These are phyloP conservation scores for Eupleurogrammus muticus DNA, from an alignment of 2,797 vertebrate genomes.

Conservation along the genomic window DNA sequence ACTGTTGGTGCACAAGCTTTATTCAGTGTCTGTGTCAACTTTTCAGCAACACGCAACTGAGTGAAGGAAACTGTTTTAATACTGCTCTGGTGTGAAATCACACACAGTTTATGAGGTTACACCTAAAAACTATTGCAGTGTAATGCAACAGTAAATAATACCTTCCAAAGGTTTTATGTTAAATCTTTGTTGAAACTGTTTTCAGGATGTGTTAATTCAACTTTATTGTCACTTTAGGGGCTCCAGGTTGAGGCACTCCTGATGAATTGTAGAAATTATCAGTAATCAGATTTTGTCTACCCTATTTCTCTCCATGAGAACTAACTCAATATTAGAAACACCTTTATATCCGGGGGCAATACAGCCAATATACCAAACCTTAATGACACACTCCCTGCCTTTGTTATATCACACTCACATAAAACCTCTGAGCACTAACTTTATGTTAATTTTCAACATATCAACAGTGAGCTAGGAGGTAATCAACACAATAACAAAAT, in stretches of 20 bases:
- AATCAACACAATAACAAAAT: conserved; percentile 15
- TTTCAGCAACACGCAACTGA: background rate
- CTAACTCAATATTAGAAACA: conserved; percentile 11
- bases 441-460: conserved; percentile 23
- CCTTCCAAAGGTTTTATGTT: background rate
- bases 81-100: conserved; percentile 5
- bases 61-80: background rate
- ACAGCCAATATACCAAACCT: conserved; percentile 13
- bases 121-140: conserved; percentile 1
- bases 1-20: background rate
- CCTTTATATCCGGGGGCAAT: conserved; percentile 5
- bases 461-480: conserved; percentile 8
- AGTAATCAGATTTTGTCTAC: background rate
- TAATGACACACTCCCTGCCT: conserved; percentile 14
- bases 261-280: no score
- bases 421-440: conserved; percentile 9
- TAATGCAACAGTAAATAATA: background rate
- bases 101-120: background rate
- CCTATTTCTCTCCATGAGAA: background rate
- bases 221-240: no score
- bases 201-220: no score
- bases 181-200: no score
- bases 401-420: background rate
- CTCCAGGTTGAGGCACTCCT: no score
- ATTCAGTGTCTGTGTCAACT: background rate